Evolutionary conservation across 2,113 vertebrate genomes (phyloP).

Genomic region (Noturus placidus): DNA sequence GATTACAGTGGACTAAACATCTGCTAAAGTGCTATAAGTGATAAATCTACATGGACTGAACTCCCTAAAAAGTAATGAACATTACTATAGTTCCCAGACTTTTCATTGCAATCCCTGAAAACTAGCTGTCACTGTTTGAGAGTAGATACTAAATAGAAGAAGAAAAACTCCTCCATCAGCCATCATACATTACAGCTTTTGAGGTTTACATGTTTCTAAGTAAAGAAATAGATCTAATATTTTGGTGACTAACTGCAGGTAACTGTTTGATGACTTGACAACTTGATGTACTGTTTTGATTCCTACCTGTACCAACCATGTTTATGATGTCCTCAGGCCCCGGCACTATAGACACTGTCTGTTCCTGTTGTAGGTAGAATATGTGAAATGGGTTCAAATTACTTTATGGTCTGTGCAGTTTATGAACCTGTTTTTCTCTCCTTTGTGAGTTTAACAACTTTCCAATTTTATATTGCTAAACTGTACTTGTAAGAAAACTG

Average conservation of each 20-base stretch:
- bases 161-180: neutral
- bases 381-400: constrained; percentile 54
- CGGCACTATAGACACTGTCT: constrained; percentile 56
- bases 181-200: constrained; percentile 40
- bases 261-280: constrained; percentile 50
- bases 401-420: constrained; percentile 47
- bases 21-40: neutral
- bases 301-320: constrained; percentile 46
- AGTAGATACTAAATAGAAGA: constrained; percentile 8
- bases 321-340: constrained; percentile 62
- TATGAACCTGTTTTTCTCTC: constrained; percentile 39
- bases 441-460: constrained; percentile 66
- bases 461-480: constrained; percentile 76
- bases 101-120: neutral
- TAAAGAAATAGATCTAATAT: constrained; percentile 42
- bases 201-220: constrained; percentile 51
- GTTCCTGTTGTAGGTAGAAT: constrained; percentile 63
- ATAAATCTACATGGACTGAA: neutral
- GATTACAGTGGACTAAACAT: neutral
- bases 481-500: constrained; percentile 77
- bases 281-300: constrained; percentile 50
- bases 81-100: neutral
- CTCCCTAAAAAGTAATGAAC: neutral
- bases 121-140: constrained; percentile 19
- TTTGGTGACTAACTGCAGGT: constrained; percentile 44